Evolutionary conservation across 1,140 invertebrate species (phyloP), one percentile per base, ranked within the genome.

Genomic region (Zaprionus tsacasi): DNA sequence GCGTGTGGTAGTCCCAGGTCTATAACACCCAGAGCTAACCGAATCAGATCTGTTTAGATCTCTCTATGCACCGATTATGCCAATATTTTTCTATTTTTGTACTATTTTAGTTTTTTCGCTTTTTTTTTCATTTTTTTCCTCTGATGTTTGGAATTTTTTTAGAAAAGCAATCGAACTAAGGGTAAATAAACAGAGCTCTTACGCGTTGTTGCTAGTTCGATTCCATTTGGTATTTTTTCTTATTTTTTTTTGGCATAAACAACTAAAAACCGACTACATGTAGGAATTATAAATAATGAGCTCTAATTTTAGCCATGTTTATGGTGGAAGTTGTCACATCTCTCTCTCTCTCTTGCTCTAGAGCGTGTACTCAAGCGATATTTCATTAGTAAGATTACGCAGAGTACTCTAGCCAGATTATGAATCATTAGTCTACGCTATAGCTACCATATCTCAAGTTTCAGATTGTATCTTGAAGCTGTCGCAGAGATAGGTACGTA

Each of bases 241-340:
- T 3, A 0, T 35, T 35, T 0, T 30, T 30, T 30, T 6, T 30
- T 35, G 6, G 33, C 33, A 35, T 35, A 35, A 35, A 35, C 33
- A 35, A 35, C 6, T 0, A 35, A 35, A 7, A 35, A 35, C n/a
- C 30, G 25, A 38, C 25, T 30, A 45, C 43, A 17, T n/a, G 35
- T 33, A 10, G 3, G 8, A 43, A 59, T 60, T 56, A 21, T 69
- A 25, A 70, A 65, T 65, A 75, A 58, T 59, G 36, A 54, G 56
- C 57, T 64, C 60, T 54, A 65, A 70, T 45, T 75, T 75, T 65
- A 58, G 67, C 11, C 27, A 43, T 63, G 15, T 74, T 74, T 70
- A 57, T 74, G 25, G 21, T 52, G 11, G 4, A 33, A 52, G 40
- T 58, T 70, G 50, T 63, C 65, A 56, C n/a, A 63, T 25, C 48